Percentiles rank a stretch among this genome's conserved stretches.
phyloP scores from a whole-genome alignment of 2,113 vertebrate species.

The Nyctereutes procyonoides region DNA sequence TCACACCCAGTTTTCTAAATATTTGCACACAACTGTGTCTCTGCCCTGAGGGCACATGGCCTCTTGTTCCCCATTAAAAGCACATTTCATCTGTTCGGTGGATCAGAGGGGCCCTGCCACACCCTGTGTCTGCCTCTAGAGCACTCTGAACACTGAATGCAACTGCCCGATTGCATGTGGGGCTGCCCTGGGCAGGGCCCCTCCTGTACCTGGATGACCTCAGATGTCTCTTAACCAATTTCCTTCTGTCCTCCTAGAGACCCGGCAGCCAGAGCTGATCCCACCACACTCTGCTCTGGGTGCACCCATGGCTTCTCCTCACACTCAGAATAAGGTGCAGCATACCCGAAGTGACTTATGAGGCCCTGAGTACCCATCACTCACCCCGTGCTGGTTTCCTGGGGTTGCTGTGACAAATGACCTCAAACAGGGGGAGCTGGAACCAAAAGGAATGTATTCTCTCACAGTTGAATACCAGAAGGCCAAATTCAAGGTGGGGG shows the following conservation, averaged over 20 bases:
- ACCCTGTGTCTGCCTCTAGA: background rate
- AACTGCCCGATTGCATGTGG: accelerated
- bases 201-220: accelerated
- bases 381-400: background rate
- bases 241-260: background rate
- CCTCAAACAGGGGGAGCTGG: background rate
- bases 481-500: background rate
- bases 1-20: conserved; percentile 61
- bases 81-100: background rate
- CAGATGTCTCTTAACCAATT: background rate
- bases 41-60: background rate
- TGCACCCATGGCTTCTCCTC: background rate
- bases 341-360: accelerated
- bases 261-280: background rate
- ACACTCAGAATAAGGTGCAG: background rate
- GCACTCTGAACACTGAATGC: accelerated
- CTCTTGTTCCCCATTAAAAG: background rate
- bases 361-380: no score
- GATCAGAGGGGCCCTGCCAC: background rate
- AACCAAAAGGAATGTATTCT: background rate
- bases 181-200: no score
- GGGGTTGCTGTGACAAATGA: background rate
- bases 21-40: background rate
- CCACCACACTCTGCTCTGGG: accelerated
- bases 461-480: background rate